Evolutionary conservation across 2,797 vertebrate species (phyloP), one percentile per base, ranked within the genome.

Genomic region (Tragopan temminckii): DNA sequence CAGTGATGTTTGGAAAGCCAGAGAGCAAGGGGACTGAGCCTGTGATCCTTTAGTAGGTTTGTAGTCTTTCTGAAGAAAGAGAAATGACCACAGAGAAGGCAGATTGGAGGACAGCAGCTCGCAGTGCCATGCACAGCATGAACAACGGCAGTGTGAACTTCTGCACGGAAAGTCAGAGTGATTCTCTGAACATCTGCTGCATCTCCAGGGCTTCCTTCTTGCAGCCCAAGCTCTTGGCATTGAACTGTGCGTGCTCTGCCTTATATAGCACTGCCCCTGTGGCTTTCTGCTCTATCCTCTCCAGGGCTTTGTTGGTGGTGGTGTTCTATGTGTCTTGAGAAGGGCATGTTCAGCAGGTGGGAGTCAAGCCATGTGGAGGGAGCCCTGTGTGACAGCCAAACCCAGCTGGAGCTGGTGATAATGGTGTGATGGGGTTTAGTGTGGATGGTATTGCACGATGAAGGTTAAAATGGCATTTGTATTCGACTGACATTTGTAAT

Each of bases 91-190:
- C 57, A 15, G 33, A 72, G 20, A 55, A 58, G 20, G 45, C 2
- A 7, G 25, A 58, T 31, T 53, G 36, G 25, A 16, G 27, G 25
- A 14, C 7, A n/a, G 70, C 43, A 70, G 35, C 38, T 36, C 52
- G 52, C 2, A 0, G 5, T n/a, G 25, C 33, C n/a, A 53, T 1
- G 1, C 16, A 53, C 33, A n/a, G 59, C 5, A 31, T 31, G 52
- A 52, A 29, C 50, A 29, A 8, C 25, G 9, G 50, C 17, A 17
- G 14, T 16, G 25, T 29, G 27, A 29, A 16, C 50, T 50, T 50
- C 48, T 16, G 45, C 6, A 4, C 38, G 25, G 25, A 0, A 14
- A 21, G 23, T 29, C 33, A 10, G 46, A 52, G n/a, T 0, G 0
- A 19, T 53, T 43, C 50, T 4, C 36, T 15, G n/a, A 35, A 17